A percentile compares a stretch with the other conserved stretches of the same genome.
Conservation (phyloP, 2,113 vertebrate genomes). For the Microtus montanus region DNA sequence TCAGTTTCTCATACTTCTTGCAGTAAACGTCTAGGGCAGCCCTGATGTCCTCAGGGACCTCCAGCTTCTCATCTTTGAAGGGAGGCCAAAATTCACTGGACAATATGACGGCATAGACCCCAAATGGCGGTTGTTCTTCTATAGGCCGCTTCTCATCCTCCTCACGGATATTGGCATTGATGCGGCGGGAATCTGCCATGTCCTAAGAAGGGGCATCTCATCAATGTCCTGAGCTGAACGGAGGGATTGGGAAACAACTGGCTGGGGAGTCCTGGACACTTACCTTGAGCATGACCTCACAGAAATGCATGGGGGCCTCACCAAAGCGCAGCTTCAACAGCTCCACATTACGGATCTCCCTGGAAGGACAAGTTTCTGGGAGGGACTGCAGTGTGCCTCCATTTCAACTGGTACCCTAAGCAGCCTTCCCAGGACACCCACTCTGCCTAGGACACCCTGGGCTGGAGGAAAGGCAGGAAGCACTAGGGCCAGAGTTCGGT, state of each 20-base stretch:
- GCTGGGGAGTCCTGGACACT: accelerated
- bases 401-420: not conserved
- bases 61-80: conserved; percentile 97
- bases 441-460: not conserved
- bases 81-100: conserved; percentile 98
- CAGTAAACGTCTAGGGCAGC: conserved; percentile 95
- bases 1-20: conserved; percentile 96
- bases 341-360: conserved; percentile 98
- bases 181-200: conserved; percentile 96
- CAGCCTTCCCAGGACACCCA: not conserved
- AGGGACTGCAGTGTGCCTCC: not conserved
- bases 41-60: conserved; percentile 91
- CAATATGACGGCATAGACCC: conserved; percentile 93
- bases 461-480: not conserved
- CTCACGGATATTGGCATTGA: conserved; percentile 95
- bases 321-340: conserved; percentile 98
- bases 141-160: conserved; percentile 92
- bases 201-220: conserved; percentile 84
- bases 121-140: conserved; percentile 90
- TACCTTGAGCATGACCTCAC: conserved; percentile 98
- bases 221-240: accelerated
- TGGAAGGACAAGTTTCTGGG: conserved; percentile 66
- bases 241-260: accelerated
- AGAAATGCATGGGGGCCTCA: conserved; percentile 98
- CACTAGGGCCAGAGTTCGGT: not conserved